Conservation (phyloP, 2,797 vertebrate species). For the Periophthalmus magnuspinnatus region DNA sequence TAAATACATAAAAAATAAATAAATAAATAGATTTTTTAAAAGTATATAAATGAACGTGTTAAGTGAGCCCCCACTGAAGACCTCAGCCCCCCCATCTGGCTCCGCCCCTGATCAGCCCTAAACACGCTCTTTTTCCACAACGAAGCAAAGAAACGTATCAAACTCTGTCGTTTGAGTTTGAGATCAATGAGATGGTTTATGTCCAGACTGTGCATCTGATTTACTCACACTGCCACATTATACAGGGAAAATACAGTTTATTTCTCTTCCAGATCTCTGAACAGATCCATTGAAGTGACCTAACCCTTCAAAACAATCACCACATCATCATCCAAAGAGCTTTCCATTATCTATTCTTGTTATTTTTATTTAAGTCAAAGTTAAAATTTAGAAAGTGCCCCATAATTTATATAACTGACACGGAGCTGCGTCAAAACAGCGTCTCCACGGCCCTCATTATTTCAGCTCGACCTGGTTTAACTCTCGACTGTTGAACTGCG, state of each 20-base stretch:
- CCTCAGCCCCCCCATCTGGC: too few species aligned
- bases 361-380: slow-evolving; percentile 54
- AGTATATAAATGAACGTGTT: too few species aligned
- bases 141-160: background rate
- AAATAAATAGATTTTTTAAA: too few species aligned
- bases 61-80: too few species aligned
- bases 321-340: slow-evolving; percentile 1
- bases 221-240: background rate
- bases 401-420: slow-evolving; percentile 58
- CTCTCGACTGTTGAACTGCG: slow-evolving; percentile 40
- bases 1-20: too few species aligned
- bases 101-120: too few species aligned
- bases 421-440: slow-evolving; percentile 62
- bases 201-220: too few species aligned
- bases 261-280: background rate
- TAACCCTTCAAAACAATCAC: background rate
- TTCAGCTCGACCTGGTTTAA: slow-evolving; percentile 40
- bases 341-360: slow-evolving; percentile 62
- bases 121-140: background rate
- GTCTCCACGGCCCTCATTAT: slow-evolving; percentile 75
- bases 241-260: background rate
- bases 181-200: too few species aligned
- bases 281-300: background rate
- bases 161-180: background rate
- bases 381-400: slow-evolving; percentile 51